Percentiles rank a stretch among this genome's conserved stretches.
phyloP scores from a whole-genome alignment of 2,797 vertebrate genomes.

The Ctenosaura bakeri region DNA sequence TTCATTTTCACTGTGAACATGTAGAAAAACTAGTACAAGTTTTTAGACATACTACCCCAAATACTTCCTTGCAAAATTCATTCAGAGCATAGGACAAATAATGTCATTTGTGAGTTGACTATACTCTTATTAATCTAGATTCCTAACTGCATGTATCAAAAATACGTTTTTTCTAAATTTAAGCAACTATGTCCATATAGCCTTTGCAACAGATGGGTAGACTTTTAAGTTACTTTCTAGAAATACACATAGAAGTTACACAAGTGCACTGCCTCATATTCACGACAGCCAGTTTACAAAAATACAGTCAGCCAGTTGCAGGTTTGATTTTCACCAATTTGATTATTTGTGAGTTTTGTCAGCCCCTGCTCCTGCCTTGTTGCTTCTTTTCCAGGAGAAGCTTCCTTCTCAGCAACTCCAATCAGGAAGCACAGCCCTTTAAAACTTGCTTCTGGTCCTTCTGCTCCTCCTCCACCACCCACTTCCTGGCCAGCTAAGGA shows the following conservation, averaged over 20 bases:
- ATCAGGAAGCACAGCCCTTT: too few relatives aligned
- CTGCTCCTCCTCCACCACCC: too few relatives aligned
- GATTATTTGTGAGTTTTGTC: too few relatives aligned
- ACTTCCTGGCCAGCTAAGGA: too few relatives aligned
- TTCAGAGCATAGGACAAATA: accelerated
- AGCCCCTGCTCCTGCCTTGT: too few relatives aligned
- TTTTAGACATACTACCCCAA: accelerated
- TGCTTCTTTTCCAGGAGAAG: too few relatives aligned
- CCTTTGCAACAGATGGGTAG: neutral
- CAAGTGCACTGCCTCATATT: neutral
- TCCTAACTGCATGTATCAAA: neutral
- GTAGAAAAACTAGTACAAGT: neutral
- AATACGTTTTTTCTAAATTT: neutral
- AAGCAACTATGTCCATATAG: neutral
- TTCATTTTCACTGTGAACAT: neutral
- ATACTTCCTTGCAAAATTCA: accelerated
- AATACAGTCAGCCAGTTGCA: too few relatives aligned
- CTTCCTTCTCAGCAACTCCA: too few relatives aligned
- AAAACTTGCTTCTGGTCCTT: too few relatives aligned
- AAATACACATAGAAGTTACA: neutral
- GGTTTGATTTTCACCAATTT: too few relatives aligned
- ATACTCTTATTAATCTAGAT: neutral
- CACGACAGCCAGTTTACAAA: neutral
- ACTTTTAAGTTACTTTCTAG: neutral
- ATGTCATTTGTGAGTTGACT: neutral